Evolutionary conservation across 2,113 vertebrate species (phyloP), one percentile per base, ranked within the genome.

Genomic region (Platysternon megacephalum): DNA sequence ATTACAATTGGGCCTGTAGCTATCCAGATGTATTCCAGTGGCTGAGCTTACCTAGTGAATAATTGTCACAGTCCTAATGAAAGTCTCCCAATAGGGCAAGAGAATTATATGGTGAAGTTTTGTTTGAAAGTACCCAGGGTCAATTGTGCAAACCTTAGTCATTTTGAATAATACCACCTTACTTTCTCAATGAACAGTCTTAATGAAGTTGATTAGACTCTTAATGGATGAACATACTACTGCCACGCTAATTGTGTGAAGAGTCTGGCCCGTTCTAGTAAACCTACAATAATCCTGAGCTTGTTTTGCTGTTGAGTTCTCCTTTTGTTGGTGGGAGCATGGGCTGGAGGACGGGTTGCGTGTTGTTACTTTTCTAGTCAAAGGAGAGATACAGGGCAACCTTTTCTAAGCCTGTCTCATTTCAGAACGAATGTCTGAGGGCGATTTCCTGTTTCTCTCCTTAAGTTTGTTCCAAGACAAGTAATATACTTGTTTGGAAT

Each of bases 211-310:
- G 2, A 28, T 6, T 11, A 39, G 51, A 26, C 85, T 89, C n/a
- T 39, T 44, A 11, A 58, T 0, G n/a, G 56, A 93, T 80, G 65
- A 91, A 68, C 0, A 0, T 3, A 19, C 22, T 44, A 8, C n/a
- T 95, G 83, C 85, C 84, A 24, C 3, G 2, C 19, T 26, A 76
- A 6, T 16, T 76, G 3, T 28, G 76, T n/a, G 49, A 78, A 32
- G 0, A 90, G 79, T 44, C 21, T 26, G 10, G 21, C 74, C 8
- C 58, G 6, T 79, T 29, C 42, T 76, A 76, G 24, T 39, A 39
- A n/a, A 22, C 21, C n/a, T 6, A 44, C 9, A 76, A 61, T 2
- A 24, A 91, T 87, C 65, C 48, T 90, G 80, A n/a, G 48, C 24
- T 6, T 5, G 44, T 42, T 89, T 88, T 16, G 32, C 58, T 65